A percentile compares a stretch with the other conserved stretches of the same genome.
Evolutionary conservation across 1,140 invertebrate species (phyloP).

Genomic region (Scaptomyza hsui): DNA sequence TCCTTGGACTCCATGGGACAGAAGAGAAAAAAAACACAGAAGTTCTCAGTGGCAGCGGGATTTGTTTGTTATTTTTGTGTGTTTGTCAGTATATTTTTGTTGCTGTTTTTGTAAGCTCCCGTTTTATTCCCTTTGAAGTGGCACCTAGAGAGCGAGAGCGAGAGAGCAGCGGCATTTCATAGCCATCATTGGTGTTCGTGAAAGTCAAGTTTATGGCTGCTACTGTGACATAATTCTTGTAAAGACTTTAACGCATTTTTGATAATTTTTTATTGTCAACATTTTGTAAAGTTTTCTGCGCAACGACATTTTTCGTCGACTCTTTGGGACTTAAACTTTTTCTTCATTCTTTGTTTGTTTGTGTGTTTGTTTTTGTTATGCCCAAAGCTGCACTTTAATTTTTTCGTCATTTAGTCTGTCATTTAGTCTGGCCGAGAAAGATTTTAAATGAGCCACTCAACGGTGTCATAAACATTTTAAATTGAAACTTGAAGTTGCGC

Average conservation of each 20-base stretch:
- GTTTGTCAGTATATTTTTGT: conserved; percentile 3
- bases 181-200: conserved; percentile 24
- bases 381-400: conserved; percentile 33
- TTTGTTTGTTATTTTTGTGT: conserved; percentile 17
- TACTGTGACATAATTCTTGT: conserved; percentile 60
- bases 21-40: conserved; percentile 30
- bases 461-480: conserved; percentile 25
- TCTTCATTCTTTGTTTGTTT: conserved; percentile 3
- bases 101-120: conserved; percentile 52
- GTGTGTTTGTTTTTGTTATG: conserved; percentile 6
- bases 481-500: conserved; percentile 44
- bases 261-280: conserved; percentile 74
- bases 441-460: conserved; percentile 16
- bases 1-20: conserved; percentile 25
- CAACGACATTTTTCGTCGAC: conserved; percentile 10
- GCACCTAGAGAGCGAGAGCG: conserved; percentile 12
- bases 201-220: conserved; percentile 61
- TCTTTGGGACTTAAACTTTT: conserved; percentile 30
- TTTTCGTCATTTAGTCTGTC: conserved; percentile 38
- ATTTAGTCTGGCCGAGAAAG: conserved; percentile 24
- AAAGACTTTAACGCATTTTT: conserved; percentile 77
- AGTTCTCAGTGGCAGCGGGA: conserved; percentile 16
- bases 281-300: conserved; percentile 43
- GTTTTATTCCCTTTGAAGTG: conserved; percentile 79
- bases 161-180: conserved; percentile 7